Conservation (phyloP, 2,888 invertebrate genomes). For the Slavum lentiscoides region DNA sequence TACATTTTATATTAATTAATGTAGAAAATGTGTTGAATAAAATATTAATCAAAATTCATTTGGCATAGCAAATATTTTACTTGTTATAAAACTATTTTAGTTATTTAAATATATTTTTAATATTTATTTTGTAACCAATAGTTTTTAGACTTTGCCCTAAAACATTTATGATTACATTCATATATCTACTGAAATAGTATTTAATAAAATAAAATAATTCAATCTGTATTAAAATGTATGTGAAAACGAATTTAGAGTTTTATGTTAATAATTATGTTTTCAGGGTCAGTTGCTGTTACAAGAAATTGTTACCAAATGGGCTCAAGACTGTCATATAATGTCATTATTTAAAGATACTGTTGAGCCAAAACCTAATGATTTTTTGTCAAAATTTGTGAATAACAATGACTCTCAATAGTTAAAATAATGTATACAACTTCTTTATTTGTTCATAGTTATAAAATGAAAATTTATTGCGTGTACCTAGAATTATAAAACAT, state of each 20-base stretch:
- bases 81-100: too few species aligned
- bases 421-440: not conserved
- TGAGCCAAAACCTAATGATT: constrained; percentile 85
- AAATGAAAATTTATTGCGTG: not conserved
- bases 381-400: constrained; percentile 83
- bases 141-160: too few species aligned
- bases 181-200: too few species aligned
- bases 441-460: constrained; percentile 7
- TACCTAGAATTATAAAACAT: not conserved
- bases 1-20: too few species aligned
- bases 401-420: constrained; percentile 45
- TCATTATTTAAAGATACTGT: constrained; percentile 80
- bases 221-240: not conserved
- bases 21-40: too few species aligned
- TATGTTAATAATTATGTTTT: constrained; percentile 57
- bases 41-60: too few species aligned
- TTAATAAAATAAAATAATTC: too few species aligned
- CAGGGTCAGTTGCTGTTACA: constrained; percentile 95
- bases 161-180: too few species aligned
- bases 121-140: too few species aligned
- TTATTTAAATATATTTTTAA: too few species aligned
- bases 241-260: not conserved
- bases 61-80: not conserved
- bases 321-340: constrained; percentile 88
- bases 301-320: constrained; percentile 84